phyloP scores from a whole-genome alignment of 2,113 vertebrate genomes.

The Pteruthius melanotis region DNA sequence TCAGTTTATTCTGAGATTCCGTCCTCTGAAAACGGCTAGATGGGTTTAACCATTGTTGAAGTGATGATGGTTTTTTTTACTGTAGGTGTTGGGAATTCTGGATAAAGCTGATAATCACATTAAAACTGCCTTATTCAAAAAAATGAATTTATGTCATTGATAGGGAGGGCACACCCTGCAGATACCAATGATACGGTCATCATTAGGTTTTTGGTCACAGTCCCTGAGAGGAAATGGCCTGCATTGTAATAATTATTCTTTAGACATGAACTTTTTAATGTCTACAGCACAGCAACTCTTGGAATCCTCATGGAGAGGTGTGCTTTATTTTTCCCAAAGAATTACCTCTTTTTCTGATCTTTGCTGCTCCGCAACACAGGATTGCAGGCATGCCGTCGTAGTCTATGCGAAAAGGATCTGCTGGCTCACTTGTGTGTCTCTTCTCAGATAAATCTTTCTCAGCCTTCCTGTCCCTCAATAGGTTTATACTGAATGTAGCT shows the following conservation, averaged over 20 bases:
- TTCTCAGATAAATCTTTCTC: neutral
- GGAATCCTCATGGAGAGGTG: neutral
- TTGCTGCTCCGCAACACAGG: neutral
- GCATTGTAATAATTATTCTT: neutral
- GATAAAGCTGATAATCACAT: neutral
- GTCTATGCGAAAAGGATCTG: neutral
- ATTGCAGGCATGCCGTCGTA: neutral
- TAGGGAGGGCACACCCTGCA: neutral
- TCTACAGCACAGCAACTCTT: neutral
- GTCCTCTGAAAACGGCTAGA: neutral
- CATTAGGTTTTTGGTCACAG: neutral
- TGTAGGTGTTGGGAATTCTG: neutral
- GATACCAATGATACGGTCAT: neutral
- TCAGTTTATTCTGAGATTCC: neutral
- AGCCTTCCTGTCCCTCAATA: neutral
- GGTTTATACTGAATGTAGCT: neutral
- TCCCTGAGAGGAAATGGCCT: neutral
- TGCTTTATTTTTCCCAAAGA: neutral
- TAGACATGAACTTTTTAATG: neutral
- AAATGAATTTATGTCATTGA: neutral
- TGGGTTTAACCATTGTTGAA: neutral
- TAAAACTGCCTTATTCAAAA: neutral
- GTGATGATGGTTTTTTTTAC: neutral
- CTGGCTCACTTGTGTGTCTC: neutral
- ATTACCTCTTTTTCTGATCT: neutral